These are phyloP conservation scores for Zootoca vivipara DNA, from an alignment of 2,113 vertebrate genomes.

Conservation along the genomic window DNA sequence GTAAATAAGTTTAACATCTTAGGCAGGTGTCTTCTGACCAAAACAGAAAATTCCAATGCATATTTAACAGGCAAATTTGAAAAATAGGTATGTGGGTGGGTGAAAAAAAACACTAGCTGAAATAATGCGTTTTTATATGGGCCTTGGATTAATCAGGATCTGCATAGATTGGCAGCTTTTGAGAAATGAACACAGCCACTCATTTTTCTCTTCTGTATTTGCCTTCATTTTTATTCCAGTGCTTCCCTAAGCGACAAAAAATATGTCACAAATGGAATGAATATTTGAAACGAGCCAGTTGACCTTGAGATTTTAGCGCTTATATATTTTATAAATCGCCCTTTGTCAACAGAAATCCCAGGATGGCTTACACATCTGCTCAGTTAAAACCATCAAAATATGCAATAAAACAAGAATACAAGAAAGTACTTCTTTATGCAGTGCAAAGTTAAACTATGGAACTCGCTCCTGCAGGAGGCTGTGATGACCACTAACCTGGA, in stretches of 20 bases:
- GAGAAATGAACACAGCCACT: neutral
- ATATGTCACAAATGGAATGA: neutral
- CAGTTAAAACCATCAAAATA: too few species aligned
- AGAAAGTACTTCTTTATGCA: too few species aligned
- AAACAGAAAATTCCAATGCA: neutral
- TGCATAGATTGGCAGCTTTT: neutral
- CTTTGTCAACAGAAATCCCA: too few species aligned
- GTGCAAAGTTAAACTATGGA: too few species aligned
- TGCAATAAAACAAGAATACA: too few species aligned
- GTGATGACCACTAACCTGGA: too few species aligned
- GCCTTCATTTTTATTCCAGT: neutral
- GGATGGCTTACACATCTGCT: too few species aligned
- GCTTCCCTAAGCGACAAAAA: neutral
- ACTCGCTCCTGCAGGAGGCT: too few species aligned
- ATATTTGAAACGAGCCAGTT: neutral
- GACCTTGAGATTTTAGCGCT: neutral
- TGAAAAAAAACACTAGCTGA: neutral
- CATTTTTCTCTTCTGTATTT: neutral
- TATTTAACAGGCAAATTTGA: neutral
- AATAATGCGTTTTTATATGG: neutral
- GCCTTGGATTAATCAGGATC: neutral
- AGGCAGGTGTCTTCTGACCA: neutral
- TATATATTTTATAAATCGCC: too few species aligned
- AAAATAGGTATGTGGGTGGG: too few species aligned
- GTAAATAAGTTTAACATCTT: neutral